These are phyloP conservation scores for Sarcophaga variegata DNA, from an alignment of 2,888 invertebrate genomes.

Conservation along the genomic window DNA sequence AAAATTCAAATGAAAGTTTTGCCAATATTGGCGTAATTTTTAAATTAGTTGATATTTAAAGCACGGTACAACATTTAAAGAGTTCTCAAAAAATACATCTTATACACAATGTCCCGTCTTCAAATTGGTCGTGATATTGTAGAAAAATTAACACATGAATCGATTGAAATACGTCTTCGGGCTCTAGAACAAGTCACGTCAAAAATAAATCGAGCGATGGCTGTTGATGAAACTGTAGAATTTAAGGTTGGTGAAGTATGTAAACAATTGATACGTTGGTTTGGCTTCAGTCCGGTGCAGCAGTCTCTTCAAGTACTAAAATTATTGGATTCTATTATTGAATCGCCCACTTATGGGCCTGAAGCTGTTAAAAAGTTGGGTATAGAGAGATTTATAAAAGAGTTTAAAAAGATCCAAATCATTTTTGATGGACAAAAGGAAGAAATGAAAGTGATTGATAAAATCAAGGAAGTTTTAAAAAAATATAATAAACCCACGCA, in stretches of 20 bases:
- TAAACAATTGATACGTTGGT: slow-evolving; percentile 80
- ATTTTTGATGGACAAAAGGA: slow-evolving; percentile 68
- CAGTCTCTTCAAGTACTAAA: slow-evolving; percentile 73
- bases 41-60: neutral
- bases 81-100: neutral
- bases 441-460: slow-evolving; percentile 70
- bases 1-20: neutral
- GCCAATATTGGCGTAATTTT: neutral
- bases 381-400: slow-evolving; percentile 73
- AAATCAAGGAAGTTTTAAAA: slow-evolving; percentile 71
- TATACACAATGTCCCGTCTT: slow-evolving; percentile 48
- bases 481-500: neutral
- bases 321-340: slow-evolving; percentile 76
- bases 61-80: neutral
- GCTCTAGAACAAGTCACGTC: slow-evolving; percentile 78
- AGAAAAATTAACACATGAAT: slow-evolving; percentile 77
- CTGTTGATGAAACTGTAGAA: slow-evolving; percentile 74
- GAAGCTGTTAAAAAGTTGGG: slow-evolving; percentile 74
- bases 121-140: slow-evolving; percentile 73
- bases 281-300: slow-evolving; percentile 75
- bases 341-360: slow-evolving; percentile 73
- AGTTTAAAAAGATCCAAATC: slow-evolving; percentile 76
- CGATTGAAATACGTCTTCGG: slow-evolving; percentile 78
- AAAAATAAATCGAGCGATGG: slow-evolving; percentile 75
- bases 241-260: slow-evolving; percentile 77